These are phyloP conservation scores for Salvator merianae DNA, from an alignment of 2,113 vertebrate genomes.

Conservation along the genomic window DNA sequence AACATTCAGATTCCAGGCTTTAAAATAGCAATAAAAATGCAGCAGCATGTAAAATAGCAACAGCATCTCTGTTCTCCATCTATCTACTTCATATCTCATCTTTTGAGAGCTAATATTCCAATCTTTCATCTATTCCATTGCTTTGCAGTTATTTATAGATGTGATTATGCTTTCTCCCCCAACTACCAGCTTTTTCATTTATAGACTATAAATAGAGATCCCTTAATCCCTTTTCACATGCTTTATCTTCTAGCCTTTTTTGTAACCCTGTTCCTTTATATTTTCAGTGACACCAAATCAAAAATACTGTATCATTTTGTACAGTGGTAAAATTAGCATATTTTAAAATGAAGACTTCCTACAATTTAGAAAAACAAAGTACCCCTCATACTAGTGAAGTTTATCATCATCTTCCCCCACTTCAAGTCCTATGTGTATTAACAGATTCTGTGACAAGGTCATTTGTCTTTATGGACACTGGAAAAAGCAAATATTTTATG, in stretches of 20 bases:
- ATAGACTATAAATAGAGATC: slow-evolving; percentile 68
- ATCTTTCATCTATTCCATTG: slow-evolving; percentile 69
- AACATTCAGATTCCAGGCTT: no score
- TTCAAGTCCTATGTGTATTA: background rate
- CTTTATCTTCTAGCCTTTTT: slow-evolving; percentile 62
- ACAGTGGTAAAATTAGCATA: background rate
- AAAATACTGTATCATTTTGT: slow-evolving; percentile 21
- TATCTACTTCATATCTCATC: slow-evolving; percentile 50
- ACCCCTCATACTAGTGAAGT: background rate
- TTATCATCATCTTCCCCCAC: background rate
- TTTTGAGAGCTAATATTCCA: slow-evolving; percentile 68
- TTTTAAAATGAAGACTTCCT: slow-evolving; percentile 5
- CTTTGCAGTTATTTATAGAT: slow-evolving; percentile 73
- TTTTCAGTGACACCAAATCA: slow-evolving; percentile 43
- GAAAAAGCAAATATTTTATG: no score
- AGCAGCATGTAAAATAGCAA: no score
- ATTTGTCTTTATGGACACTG: background rate
- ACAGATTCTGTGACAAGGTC: background rate
- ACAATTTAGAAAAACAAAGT: background rate
- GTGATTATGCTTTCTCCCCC: slow-evolving; percentile 36
- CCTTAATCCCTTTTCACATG: slow-evolving; percentile 62
- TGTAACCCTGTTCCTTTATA: slow-evolving; percentile 13
- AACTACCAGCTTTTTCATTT: slow-evolving; percentile 50
- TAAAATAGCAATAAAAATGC: no score
- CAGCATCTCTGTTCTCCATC: slow-evolving; percentile 21